Base-by-base conservation (phyloP, 2,888 invertebrate species). In the Liopterus haemorrhoidalis region DNA sequence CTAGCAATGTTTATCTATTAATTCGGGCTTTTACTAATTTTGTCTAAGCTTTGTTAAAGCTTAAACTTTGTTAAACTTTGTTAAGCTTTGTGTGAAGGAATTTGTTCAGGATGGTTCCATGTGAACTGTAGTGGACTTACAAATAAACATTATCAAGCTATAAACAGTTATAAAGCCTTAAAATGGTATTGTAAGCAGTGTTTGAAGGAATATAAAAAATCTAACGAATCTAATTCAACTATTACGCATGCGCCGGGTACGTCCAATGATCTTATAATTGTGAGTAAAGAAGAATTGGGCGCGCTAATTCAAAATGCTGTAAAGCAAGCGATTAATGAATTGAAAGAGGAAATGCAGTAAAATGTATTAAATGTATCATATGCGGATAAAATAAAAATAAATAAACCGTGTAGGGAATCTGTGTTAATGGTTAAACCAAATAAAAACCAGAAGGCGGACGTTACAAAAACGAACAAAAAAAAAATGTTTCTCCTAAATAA, bases 101-200 rank as follows among this genome's bases (percentile, higher is more conserved):
- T 6, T 4, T 33, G 33, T 18, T 5, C n/a, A n/a, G 33, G 18
- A 3, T 33, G 33, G 33, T 33, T 18, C 9, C 33, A 18, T 18
- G n/a, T 33, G n/a, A 9, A 18, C 4, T 33, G 18, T 33, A 18
- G 18, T 16, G 33, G 33, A 2, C 11, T 33, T 5, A 12, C 16
- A 4, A 33, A 18, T 12, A 33, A 15, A 33, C 33, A 33, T n/a
- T 33, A 33, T 16, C 2, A 18, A 16, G 2, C 14, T 2, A 19
- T 5, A 18, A 11, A 16, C 6, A 18, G 14, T 18, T 33, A 20
- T 16, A 9, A 16, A 2, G 8, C 9, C n/a, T 33, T 18, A 33
- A 33, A 33, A 33, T 33, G 33, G 5, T 8, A 11, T 16, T 33
- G 33, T 18, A 20, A 16, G 3, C 9, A 33, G 14, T 33, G 33